These are phyloP conservation scores for Rhamnusium bicolor DNA, from an alignment of 2,888 invertebrate genomes.

Conservation along the genomic window DNA sequence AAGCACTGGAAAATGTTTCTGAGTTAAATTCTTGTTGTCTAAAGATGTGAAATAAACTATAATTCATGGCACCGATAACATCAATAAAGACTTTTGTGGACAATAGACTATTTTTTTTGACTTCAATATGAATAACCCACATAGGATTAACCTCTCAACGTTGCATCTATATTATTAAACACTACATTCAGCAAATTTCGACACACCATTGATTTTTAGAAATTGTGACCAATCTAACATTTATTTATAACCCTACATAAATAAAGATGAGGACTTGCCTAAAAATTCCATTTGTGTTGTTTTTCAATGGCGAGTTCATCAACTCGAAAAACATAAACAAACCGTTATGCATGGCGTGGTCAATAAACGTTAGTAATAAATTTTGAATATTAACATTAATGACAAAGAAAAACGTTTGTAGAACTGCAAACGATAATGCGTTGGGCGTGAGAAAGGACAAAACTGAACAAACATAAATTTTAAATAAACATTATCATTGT, in stretches of 20 bases:
- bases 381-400: not conserved
- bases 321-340: conserved; percentile 15
- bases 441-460: conserved; percentile 44
- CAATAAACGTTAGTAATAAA: not conserved
- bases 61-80: too few species aligned
- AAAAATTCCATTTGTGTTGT: conserved; percentile 11
- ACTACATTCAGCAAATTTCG: too few species aligned
- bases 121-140: too few species aligned
- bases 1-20: too few species aligned
- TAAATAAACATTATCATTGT: conserved; percentile 34
- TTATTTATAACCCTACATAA: not conserved
- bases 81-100: too few species aligned
- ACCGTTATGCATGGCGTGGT: conserved; percentile 10
- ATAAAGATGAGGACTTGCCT: not conserved
- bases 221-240: too few species aligned
- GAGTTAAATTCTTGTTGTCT: too few species aligned
- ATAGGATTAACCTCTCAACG: too few species aligned
- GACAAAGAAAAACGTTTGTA: conserved; percentile 1
- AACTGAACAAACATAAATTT: conserved; percentile 40
- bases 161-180: too few species aligned
- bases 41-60: too few species aligned
- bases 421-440: conserved; percentile 34
- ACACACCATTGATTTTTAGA: too few species aligned
- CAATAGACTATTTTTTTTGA: too few species aligned
- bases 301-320: conserved; percentile 17